These are phyloP conservation scores for Balearica regulorum DNA, from an alignment of 2,797 vertebrate genomes.

Conservation along the genomic window DNA sequence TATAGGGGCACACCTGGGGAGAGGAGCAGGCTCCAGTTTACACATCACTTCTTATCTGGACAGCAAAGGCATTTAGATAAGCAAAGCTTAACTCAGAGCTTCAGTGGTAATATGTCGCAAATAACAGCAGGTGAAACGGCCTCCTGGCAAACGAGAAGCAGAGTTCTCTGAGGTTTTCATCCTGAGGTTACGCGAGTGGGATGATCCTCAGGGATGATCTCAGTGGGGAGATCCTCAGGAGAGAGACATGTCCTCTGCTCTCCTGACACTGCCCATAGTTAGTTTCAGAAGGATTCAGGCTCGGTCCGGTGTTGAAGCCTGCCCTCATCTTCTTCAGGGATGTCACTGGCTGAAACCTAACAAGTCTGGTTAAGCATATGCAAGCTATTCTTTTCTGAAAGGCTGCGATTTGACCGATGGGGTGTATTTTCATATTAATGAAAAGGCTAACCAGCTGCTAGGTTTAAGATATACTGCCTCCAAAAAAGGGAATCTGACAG, in stretches of 20 bases:
- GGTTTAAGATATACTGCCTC: neutral
- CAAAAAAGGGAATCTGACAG: neutral
- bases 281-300: neutral
- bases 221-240: neutral
- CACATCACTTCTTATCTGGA: neutral
- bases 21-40: neutral
- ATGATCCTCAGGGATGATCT: neutral
- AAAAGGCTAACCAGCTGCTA: neutral
- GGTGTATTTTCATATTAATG: neutral
- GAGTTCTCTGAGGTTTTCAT: neutral
- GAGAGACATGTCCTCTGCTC: accelerated
- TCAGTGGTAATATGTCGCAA: neutral
- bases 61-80: neutral
- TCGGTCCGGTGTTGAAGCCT: neutral
- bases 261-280: neutral
- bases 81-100: neutral
- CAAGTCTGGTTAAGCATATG: neutral
- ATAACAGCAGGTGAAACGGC: neutral
- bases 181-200: neutral
- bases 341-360: neutral
- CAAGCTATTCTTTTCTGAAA: neutral
- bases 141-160: neutral
- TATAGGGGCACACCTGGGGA: neutral
- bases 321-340: neutral
- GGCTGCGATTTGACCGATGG: neutral